Percentiles rank a stretch among this genome's conserved stretches.
These are phyloP conservation scores for Gnathonemus longibarbis DNA, from an alignment of 2,113 vertebrate genomes.

Conservation along the genomic window DNA sequence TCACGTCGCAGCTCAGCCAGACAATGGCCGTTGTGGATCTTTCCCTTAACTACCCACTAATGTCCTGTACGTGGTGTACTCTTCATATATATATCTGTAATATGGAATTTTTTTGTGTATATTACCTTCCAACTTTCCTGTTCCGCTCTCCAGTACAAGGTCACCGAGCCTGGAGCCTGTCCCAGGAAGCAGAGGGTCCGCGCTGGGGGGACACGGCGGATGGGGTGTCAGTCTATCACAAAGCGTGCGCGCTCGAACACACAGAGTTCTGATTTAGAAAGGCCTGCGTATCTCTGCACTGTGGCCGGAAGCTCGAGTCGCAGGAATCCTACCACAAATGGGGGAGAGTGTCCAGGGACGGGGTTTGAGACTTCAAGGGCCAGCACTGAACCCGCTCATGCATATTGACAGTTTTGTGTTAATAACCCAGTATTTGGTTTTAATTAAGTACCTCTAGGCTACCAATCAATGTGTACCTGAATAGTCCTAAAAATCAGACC, in stretches of 20 bases:
- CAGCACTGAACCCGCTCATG: not conserved
- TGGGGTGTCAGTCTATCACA: not conserved
- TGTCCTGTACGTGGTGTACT: not conserved
- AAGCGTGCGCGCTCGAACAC: not conserved
- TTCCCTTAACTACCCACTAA: not conserved
- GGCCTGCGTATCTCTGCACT: not conserved
- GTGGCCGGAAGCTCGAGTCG: not conserved
- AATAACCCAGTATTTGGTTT: not conserved
- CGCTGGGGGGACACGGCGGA: not conserved
- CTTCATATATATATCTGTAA: not conserved
- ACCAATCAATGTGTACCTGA: not conserved
- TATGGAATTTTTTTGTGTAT: not conserved
- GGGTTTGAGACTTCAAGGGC: not conserved
- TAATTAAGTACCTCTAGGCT: not conserved
- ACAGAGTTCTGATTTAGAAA: not conserved
- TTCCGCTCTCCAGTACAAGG: not conserved
- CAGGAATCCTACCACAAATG: not conserved
- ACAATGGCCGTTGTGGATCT: not conserved
- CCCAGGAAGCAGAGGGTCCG: not conserved
- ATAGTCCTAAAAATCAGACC: slow-evolving; percentile 2
- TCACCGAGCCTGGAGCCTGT: not conserved
- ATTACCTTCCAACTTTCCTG: not conserved
- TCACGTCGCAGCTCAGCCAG: not conserved
- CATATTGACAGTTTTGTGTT: not conserved
- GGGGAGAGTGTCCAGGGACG: not conserved